phyloP scores from a whole-genome alignment of 1,140 invertebrate species.

The Caenorhabditis inopinata region DNA sequence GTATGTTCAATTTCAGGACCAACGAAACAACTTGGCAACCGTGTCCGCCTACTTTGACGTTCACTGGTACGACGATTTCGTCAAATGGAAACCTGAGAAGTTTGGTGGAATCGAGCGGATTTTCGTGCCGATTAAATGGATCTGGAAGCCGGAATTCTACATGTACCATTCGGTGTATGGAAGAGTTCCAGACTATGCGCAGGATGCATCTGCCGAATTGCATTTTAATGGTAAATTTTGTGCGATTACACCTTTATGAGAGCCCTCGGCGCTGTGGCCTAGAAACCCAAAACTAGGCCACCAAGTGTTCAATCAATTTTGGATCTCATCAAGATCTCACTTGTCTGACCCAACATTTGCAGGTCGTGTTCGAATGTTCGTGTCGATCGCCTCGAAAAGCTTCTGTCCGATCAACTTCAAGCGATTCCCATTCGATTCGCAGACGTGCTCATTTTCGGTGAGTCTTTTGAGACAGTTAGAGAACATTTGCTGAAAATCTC shows the following conservation, averaged over 20 bases:
- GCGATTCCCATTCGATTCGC: constrained; percentile 64
- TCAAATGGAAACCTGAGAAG: constrained; percentile 58
- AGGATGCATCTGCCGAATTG: constrained; percentile 57
- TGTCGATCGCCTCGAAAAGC: constrained; percentile 63
- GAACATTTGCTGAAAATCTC: no score
- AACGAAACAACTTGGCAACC: constrained; percentile 65
- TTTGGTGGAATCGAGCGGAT: constrained; percentile 58
- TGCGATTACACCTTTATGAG: no score
- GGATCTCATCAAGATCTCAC: background rate
- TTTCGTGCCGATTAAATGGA: constrained; percentile 62
- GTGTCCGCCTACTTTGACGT: constrained; percentile 65
- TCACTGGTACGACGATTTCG: constrained; percentile 60
- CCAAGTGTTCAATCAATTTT: background rate
- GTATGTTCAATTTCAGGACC: constrained; percentile 56
- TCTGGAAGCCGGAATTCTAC: constrained; percentile 65
- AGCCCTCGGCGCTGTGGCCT: no score
- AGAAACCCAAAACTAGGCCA: background rate
- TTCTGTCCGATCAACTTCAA: constrained; percentile 65
- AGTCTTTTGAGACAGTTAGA: constrained; percentile 17
- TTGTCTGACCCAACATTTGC: no score
- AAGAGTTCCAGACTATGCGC: constrained; percentile 61
- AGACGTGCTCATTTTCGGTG: constrained; percentile 62
- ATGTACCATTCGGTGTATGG: constrained; percentile 63
- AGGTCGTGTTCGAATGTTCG: constrained; percentile 60
- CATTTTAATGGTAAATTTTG: constrained; percentile 42